phyloP scores from a whole-genome alignment of 2,797 vertebrate species.

The Helostoma temminkii region DNA sequence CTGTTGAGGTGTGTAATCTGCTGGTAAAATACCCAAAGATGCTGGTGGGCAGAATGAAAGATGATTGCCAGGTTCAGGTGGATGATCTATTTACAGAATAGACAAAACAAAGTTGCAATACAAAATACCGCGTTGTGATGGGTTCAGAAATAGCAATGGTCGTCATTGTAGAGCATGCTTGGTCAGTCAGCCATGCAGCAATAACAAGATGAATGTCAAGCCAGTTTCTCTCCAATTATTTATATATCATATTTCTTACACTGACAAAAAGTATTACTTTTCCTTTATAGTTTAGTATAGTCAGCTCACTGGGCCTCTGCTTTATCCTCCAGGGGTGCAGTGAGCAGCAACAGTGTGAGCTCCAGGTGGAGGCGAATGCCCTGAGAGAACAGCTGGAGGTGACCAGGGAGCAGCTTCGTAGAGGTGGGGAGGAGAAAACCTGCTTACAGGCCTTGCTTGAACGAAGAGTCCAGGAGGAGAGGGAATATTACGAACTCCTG shows the following conservation, averaged over 20 bases:
- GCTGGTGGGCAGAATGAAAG: conserved; percentile 67
- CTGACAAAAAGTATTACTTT: conserved; percentile 14
- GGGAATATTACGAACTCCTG: conserved; percentile 76
- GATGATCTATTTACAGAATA: conserved; percentile 72
- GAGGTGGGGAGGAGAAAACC: conserved; percentile 72
- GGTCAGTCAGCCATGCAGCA: conserved; percentile 1
- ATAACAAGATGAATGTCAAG: conserved; percentile 7
- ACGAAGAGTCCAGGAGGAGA: conserved; percentile 75
- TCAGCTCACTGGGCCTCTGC: conserved; percentile 14
- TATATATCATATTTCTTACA: conserved; percentile 16
- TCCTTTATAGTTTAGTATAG: conserved; percentile 4
- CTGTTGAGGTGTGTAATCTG: conserved; percentile 71
- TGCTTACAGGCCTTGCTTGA: conserved; percentile 72
- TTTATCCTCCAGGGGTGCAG: conserved; percentile 74
- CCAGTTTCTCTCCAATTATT: neutral
- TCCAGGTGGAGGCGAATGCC: conserved; percentile 72
- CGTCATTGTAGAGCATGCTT: neutral
- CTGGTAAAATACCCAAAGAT: conserved; percentile 64
- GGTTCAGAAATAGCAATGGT: neutral
- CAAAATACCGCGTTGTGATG: neutral
- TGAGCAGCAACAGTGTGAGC: conserved; percentile 78
- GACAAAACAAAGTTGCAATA: neutral
- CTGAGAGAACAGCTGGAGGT: conserved; percentile 75
- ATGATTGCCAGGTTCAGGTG: conserved; percentile 70
- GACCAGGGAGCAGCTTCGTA: conserved; percentile 75